These are phyloP conservation scores for Agrypnia vestita DNA, from an alignment of 1,140 invertebrate species.

Conservation along the genomic window DNA sequence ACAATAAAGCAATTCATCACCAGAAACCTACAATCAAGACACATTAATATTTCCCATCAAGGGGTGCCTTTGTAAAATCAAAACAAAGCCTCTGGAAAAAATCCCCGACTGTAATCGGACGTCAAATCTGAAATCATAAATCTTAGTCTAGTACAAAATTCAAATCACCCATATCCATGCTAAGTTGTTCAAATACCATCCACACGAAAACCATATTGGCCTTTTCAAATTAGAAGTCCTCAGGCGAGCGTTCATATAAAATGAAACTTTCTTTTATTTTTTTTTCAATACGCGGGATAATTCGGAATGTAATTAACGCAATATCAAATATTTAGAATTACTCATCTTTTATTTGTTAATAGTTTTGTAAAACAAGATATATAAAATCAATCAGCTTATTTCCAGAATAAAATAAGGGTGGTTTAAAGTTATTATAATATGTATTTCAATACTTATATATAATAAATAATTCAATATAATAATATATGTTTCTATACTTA, in stretches of 20 bases:
- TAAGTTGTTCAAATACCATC: constrained; percentile 55
- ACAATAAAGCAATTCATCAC: constrained; percentile 61
- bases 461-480: too few relatives aligned
- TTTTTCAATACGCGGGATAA: background rate
- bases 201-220: constrained; percentile 4
- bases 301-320: too few relatives aligned
- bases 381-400: too few relatives aligned
- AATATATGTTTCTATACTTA: too few relatives aligned
- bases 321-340: too few relatives aligned
- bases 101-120: constrained; percentile 52
- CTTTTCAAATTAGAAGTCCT: constrained; percentile 36
- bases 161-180: constrained; percentile 55
- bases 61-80: constrained; percentile 38
- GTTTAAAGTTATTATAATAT: too few relatives aligned
- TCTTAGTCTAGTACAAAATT: constrained; percentile 56
- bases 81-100: constrained; percentile 41
- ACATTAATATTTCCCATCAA: constrained; percentile 58
- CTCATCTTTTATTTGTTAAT: too few relatives aligned
- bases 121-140: constrained; percentile 59
- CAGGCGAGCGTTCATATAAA: constrained; percentile 31
- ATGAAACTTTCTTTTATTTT: constrained; percentile 5
- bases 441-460: too few relatives aligned
- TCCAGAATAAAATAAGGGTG: too few relatives aligned
- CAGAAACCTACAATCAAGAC: constrained; percentile 59
- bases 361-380: too few relatives aligned